A percentile compares a stretch with the other conserved stretches of the same genome.
phyloP scores from a whole-genome alignment of 1,140 invertebrate genomes.

The Lepidurus arcticus region DNA sequence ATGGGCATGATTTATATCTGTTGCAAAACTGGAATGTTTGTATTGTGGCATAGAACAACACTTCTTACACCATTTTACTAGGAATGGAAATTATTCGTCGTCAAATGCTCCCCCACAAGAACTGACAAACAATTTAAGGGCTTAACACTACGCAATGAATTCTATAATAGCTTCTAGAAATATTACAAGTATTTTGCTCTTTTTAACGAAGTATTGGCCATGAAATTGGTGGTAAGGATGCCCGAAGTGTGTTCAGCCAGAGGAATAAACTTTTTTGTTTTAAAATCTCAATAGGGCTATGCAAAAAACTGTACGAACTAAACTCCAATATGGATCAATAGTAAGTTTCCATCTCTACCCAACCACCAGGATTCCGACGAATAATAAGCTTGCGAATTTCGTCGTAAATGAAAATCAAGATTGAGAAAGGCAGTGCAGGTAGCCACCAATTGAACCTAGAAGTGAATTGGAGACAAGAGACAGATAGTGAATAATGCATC shows the following conservation, averaged over 20 bases:
- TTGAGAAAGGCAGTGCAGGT: conserved; percentile 90
- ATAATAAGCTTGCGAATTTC: conserved; percentile 93
- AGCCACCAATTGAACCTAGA: conserved; percentile 97
- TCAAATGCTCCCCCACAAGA: neutral
- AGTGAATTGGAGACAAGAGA: conserved; percentile 29
- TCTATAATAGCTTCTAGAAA: neutral
- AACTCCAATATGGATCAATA: conserved; percentile 56
- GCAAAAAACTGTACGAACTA: neutral
- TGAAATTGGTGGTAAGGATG: neutral
- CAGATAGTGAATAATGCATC: neutral
- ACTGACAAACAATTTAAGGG: neutral
- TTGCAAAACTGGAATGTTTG: neutral
- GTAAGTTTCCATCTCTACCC: conserved; percentile 98
- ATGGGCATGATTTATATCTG: neutral
- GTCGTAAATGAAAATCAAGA: conserved; percentile 97
- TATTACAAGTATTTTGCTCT: conserved; percentile 4
- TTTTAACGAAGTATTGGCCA: neutral
- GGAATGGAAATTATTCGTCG: neutral
- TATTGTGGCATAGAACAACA: neutral
- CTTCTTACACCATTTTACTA: neutral
- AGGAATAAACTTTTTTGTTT: conserved; percentile 12
- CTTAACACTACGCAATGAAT: neutral
- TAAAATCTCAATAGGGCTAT: conserved; percentile 22
- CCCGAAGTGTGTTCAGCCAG: neutral
- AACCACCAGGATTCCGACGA: conserved; percentile 92